Conservation (phyloP, 2,113 vertebrate genomes). For the Chloebia gouldiae region DNA sequence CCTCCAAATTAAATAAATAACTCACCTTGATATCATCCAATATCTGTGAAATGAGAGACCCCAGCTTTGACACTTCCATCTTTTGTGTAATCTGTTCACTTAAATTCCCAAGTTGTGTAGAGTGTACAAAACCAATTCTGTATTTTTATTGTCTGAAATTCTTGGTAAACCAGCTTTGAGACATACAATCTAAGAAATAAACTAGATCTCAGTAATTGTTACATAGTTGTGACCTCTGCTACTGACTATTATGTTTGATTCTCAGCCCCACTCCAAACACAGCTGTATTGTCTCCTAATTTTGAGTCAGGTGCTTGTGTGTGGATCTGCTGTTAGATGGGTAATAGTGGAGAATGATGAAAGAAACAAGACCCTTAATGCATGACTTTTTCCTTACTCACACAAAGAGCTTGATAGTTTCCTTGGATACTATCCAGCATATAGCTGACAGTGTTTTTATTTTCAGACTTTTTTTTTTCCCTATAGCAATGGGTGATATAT, state of each 20-base stretch:
- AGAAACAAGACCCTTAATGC: neutral
- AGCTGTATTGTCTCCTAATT: neutral
- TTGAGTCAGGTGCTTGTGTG: neutral
- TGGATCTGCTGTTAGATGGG: neutral
- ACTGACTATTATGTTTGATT: neutral
- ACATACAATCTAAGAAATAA: neutral
- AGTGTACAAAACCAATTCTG: neutral
- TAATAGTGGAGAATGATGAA: neutral
- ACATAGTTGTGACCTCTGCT: neutral
- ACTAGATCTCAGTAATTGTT: neutral
- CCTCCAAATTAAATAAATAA: neutral
- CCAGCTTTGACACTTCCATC: neutral
- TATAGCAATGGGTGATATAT: neutral
- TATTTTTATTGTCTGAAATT: neutral
- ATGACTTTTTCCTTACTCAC: neutral
- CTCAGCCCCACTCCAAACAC: neutral
- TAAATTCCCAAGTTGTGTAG: neutral
- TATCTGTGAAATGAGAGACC: neutral
- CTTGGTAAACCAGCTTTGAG: neutral
- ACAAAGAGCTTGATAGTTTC: constrained; percentile 1
- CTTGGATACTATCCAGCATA: constrained; percentile 10
- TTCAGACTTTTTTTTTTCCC: neutral
- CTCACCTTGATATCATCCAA: neutral
- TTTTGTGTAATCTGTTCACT: neutral
- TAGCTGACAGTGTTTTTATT: neutral